A percentile compares a stretch with the other conserved stretches of the same genome.
These are phyloP conservation scores for Terebella lapidaria DNA, from an alignment of 2,888 invertebrate genomes.

Conservation along the genomic window DNA sequence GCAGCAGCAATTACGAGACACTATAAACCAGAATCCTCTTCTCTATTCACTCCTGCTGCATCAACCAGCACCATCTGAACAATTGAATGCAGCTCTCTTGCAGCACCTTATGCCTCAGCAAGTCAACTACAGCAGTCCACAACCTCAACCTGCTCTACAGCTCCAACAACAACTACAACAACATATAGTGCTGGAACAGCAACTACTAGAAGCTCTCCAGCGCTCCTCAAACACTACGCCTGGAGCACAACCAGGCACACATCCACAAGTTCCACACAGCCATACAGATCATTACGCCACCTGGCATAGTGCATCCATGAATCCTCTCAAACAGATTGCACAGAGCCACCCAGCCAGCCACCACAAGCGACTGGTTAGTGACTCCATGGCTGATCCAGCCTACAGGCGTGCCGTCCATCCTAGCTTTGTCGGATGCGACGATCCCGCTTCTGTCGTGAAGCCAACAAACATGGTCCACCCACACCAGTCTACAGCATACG, in stretches of 20 bases:
- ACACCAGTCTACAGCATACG: background rate
- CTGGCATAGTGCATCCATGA: too few species aligned
- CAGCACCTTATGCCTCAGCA: conserved; percentile 9
- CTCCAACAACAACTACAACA: conserved; percentile 9
- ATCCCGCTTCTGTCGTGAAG: background rate
- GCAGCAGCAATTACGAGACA: background rate
- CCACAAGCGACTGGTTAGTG: too few species aligned
- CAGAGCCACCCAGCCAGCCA: too few species aligned
- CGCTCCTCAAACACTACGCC: background rate
- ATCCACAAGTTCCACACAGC: too few species aligned
- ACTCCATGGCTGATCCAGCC: too few species aligned
- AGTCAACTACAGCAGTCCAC: conserved; percentile 5
- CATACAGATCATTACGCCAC: background rate
- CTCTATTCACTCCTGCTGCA: background rate
- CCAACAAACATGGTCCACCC: too few species aligned
- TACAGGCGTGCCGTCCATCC: background rate
- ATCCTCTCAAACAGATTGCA: too few species aligned
- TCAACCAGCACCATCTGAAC: background rate
- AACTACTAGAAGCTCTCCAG: background rate
- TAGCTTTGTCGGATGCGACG: background rate
- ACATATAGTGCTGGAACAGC: conserved; percentile 10
- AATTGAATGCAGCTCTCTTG: conserved; percentile 3
- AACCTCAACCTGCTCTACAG: conserved; percentile 15
- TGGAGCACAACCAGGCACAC: too few species aligned
- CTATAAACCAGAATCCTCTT: background rate